These are phyloP conservation scores for Cossypha polioptera DNA, from an alignment of 2,797 vertebrate genomes.

Conservation along the genomic window DNA sequence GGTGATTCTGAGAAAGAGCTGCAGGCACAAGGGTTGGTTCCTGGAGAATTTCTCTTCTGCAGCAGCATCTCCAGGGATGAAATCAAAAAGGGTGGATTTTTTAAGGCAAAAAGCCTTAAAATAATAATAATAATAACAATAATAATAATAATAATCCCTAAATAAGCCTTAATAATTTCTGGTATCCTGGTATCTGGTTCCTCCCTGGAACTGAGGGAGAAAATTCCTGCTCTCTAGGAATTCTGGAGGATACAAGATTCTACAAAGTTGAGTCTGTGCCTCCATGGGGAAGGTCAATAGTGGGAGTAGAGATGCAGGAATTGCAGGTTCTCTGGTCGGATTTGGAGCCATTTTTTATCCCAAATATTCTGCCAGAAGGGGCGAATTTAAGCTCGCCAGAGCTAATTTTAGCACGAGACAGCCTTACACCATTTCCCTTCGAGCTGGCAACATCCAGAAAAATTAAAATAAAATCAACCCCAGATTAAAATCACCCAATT, in stretches of 20 bases:
- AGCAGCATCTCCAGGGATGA: not conserved
- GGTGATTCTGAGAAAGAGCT: not conserved
- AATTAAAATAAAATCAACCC: not conserved
- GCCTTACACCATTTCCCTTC: not conserved
- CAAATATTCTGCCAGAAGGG: not conserved
- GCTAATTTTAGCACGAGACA: slow-evolving; percentile 38
- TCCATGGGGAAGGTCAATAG: not conserved
- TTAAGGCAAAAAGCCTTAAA: not conserved
- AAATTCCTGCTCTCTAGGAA: not conserved
- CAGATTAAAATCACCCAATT: slow-evolving; percentile 29
- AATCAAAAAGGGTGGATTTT: not conserved
- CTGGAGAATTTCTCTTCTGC: not conserved
- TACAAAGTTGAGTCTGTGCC: not conserved
- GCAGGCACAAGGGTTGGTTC: not conserved
- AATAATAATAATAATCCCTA: too few species aligned
- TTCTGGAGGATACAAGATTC: not conserved
- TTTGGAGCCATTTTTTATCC: not conserved
- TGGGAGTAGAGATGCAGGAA: not conserved
- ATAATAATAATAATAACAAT: too few species aligned
- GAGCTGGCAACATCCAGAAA: not conserved
- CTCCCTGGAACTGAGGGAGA: not conserved
- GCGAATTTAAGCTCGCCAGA: not conserved
- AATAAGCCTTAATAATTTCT: not conserved
- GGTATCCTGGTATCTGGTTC: too few species aligned
- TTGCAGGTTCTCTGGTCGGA: not conserved